phyloP scores from a whole-genome alignment of 92 coral and sea anemone species.

The Phymanthus crucifer region DNA sequence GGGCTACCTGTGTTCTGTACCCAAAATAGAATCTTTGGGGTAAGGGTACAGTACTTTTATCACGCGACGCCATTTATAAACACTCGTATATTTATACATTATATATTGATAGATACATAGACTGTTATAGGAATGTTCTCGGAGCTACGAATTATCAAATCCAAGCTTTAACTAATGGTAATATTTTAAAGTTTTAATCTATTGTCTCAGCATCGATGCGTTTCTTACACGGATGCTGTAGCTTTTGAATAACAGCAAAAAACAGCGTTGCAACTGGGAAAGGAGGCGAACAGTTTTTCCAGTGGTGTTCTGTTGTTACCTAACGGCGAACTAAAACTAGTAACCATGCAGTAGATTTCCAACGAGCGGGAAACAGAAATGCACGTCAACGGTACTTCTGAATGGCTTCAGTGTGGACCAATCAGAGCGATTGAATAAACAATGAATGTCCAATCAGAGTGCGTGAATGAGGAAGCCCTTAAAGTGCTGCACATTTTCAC shows the following conservation, averaged over 20 bases:
- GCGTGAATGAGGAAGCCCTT: background rate
- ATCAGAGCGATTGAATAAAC: background rate
- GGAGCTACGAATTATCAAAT: constrained; percentile 13
- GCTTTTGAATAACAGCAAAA: constrained; percentile 42
- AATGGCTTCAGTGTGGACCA: constrained; percentile 1
- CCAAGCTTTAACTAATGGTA: constrained; percentile 17
- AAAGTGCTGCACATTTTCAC: background rate
- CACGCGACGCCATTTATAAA: constrained; percentile 18
- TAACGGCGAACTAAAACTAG: constrained; percentile 1
- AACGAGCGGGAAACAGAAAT: background rate
- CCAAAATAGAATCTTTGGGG: background rate
- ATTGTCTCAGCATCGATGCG: constrained; percentile 16
- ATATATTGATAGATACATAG: constrained; percentile 26
- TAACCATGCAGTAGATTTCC: background rate
- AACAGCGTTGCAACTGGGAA: background rate
- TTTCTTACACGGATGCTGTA: constrained; percentile 24
- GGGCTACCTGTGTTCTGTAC: background rate
- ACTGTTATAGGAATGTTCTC: constrained; percentile 32
- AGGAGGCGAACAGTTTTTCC: background rate
- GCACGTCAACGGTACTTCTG: background rate
- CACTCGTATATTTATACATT: constrained; percentile 28
- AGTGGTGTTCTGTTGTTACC: background rate
- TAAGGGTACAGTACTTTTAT: background rate
- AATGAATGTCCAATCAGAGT: background rate
- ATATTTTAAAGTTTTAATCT: constrained; percentile 35